Percentiles rank a stretch among this genome's conserved stretches.
Conservation (phyloP, 2,888 invertebrate species). For the Drosophila villosipedis region DNA sequence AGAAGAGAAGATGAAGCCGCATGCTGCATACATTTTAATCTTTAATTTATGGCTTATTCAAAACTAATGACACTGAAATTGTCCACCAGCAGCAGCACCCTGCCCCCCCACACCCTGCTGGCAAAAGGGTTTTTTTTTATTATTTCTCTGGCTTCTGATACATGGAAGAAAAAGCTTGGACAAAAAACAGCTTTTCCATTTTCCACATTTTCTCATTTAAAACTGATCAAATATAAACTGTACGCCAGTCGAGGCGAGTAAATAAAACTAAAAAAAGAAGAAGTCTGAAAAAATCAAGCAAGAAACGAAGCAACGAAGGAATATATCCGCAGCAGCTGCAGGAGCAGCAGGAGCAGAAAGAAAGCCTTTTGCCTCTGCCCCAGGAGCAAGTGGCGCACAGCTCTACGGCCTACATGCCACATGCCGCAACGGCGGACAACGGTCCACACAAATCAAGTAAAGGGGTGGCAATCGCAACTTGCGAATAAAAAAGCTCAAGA, state of each 20-base stretch:
- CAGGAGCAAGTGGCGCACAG: slow-evolving; percentile 41
- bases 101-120: neutral
- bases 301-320: slow-evolving; percentile 7
- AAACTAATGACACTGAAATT: slow-evolving; percentile 79
- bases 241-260: slow-evolving; percentile 74
- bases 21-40: slow-evolving; percentile 73
- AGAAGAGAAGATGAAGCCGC: slow-evolving; percentile 29
- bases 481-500: slow-evolving; percentile 40
- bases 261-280: slow-evolving; percentile 66
- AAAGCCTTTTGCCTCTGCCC: slow-evolving; percentile 26
- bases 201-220: neutral
- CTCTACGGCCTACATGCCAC: slow-evolving; percentile 10
- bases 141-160: neutral
- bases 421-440: slow-evolving; percentile 44
- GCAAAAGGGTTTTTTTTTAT: neutral
- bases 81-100: slow-evolving; percentile 45
- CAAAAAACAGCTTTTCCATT: neutral
- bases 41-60: slow-evolving; percentile 81
- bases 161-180: neutral
- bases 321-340: slow-evolving; percentile 9
- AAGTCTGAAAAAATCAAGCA: slow-evolving; percentile 9
- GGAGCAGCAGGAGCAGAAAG: slow-evolving; percentile 15
- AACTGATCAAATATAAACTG: slow-evolving; percentile 58
- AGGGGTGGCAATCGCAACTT: slow-evolving; percentile 70
- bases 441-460: slow-evolving; percentile 58